phyloP scores from a whole-genome alignment of 2,113 vertebrate species.

The Corydoras maculifer region DNA sequence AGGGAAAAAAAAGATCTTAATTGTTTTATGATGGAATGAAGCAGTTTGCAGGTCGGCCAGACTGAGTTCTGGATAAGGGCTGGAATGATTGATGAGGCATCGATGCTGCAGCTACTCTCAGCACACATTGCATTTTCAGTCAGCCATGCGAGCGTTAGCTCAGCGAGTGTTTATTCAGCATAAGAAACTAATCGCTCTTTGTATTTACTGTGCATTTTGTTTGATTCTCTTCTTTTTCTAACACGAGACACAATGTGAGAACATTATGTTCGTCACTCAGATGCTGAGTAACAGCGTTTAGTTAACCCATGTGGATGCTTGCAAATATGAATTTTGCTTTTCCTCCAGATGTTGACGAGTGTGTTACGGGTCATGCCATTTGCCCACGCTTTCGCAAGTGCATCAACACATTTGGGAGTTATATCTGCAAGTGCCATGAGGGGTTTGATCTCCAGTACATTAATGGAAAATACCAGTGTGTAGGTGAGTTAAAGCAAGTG shows the following conservation, averaged over 20 bases:
- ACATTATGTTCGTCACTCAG: too few species aligned
- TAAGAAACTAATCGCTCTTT: slow-evolving; percentile 41
- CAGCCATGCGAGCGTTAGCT: neutral
- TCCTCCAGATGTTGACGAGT: slow-evolving; percentile 85
- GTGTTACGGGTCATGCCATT: slow-evolving; percentile 73
- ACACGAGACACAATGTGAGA: too few species aligned
- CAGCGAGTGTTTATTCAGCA: neutral
- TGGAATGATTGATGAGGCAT: slow-evolving; percentile 21
- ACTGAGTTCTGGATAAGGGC: neutral
- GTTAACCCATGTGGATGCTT: too few species aligned
- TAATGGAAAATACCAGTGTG: slow-evolving; percentile 90
- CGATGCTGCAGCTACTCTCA: neutral
- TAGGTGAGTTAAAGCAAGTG: slow-evolving; percentile 64
- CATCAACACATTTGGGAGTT: slow-evolving; percentile 95
- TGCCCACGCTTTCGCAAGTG: slow-evolving; percentile 89
- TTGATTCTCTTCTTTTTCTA: too few species aligned
- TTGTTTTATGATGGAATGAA: slow-evolving; percentile 21
- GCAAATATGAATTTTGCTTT: neutral
- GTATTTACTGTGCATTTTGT: slow-evolving; percentile 19
- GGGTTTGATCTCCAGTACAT: slow-evolving; percentile 91
- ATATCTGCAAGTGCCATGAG: slow-evolving; percentile 90
- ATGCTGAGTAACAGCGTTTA: too few species aligned
- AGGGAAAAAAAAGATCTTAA: slow-evolving; percentile 23
- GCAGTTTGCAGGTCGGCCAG: neutral
- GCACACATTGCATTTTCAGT: neutral